Evolutionary conservation across 2,888 invertebrate species (phyloP), one percentile per base, ranked within the genome.

Genomic region (Dynastes tityus): DNA sequence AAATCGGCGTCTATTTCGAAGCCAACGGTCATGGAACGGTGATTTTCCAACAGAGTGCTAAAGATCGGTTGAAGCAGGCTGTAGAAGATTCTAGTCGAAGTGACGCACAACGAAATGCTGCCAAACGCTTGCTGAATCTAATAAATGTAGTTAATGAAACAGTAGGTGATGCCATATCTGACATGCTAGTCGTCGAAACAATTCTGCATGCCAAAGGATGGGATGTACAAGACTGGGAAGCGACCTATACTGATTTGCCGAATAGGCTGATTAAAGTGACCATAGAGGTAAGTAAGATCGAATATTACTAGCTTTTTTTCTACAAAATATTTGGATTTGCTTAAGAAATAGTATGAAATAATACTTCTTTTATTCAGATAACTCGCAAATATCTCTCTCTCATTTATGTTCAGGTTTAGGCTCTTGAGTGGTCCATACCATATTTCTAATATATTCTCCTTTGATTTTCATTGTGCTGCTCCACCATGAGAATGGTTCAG

Each of bases 1-100:
- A 99, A 87, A 93, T 99, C 84, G 99, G 99, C 2, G 93, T 99
- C 3, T 99, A 99, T 89, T 99, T 99, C 89, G 99, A 99, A 88
- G 99, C 99, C 0, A 99, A 99, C 89, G 99, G 99, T 0, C 99
- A 99, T 90, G 99, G 99, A 13, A 99, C 99, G 0, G 95, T 97
- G 0, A 89, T 97, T 0, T 97, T 97, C 85, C 97, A 95, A 86
- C 89, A 92, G 0, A 88, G 88, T 22, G 94, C 96, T 0, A 93
- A 94, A 84, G 86, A 90, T 11, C 87, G 89, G 13, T 91, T 95
- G 71, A 88, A 88, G 79, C 88, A 88, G 78, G 91, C 90, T 55
- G 85, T 88, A 2, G 84, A 85, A 64, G 88, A 91, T 84, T 71
- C 74, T 76, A 82, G 81, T 76, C 68, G 81, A 8, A 79, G 83